These are phyloP conservation scores for Acanthococcus lagerstroemiae DNA, from an alignment of 2,888 invertebrate species.

Conservation along the genomic window DNA sequence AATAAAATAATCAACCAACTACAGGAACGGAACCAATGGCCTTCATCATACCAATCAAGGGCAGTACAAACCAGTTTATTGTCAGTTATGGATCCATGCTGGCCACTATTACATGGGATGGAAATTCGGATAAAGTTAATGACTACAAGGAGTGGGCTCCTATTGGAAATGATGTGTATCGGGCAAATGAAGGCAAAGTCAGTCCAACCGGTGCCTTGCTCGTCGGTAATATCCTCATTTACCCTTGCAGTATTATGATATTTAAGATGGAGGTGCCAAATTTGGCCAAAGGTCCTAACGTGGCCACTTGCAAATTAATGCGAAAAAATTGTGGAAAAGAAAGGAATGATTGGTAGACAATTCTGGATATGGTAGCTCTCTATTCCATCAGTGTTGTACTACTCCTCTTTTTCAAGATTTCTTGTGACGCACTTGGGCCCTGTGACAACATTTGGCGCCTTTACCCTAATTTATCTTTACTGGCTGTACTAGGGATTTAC, in stretches of 20 bases:
- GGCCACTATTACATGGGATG: constrained; percentile 55
- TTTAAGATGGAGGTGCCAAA: too few species aligned
- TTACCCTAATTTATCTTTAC: background rate
- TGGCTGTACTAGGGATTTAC: background rate
- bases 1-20: too few species aligned
- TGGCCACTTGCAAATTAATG: too few species aligned
- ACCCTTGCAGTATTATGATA: background rate
- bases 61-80: constrained; percentile 48
- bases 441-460: too few species aligned
- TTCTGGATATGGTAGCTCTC: too few species aligned
- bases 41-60: constrained; percentile 36
- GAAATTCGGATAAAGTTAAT: constrained; percentile 46
- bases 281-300: too few species aligned
- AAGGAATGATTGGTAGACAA: too few species aligned
- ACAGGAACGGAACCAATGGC: constrained; percentile 28
- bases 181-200: constrained; percentile 71
- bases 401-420: too few species aligned
- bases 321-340: too few species aligned
- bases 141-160: constrained; percentile 50
- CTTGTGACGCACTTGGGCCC: too few species aligned
- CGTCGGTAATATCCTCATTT: constrained; percentile 47
- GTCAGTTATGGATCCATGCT: constrained; percentile 53
- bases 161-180: constrained; percentile 46
- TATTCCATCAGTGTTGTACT: too few species aligned
- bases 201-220: constrained; percentile 63